These are phyloP conservation scores for Aphaenogaster floridana DNA, from an alignment of 1,140 invertebrate genomes.

Conservation along the genomic window DNA sequence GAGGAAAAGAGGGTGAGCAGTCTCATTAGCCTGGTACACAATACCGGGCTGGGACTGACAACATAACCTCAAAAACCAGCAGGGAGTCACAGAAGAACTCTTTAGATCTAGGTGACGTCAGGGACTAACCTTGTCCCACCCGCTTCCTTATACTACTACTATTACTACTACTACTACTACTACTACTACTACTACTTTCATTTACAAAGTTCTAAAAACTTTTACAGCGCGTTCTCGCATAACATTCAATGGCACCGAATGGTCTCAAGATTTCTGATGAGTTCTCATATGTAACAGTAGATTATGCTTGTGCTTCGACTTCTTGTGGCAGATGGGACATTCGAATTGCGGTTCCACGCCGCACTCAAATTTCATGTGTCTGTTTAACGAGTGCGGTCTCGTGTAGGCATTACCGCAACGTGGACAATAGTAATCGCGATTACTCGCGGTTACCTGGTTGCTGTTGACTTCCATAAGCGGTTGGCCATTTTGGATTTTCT, in stretches of 20 bases:
- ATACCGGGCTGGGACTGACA: no score
- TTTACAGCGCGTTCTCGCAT: background rate
- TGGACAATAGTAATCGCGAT: conserved; percentile 83
- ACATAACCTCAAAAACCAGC: no score
- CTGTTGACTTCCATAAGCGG: conserved; percentile 17
- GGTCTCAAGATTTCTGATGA: conserved; percentile 85
- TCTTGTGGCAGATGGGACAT: conserved; percentile 88
- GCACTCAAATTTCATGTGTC: conserved; percentile 90
- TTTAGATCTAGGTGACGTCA: no score
- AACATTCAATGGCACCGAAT: conserved; percentile 49
- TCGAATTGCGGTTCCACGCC: conserved; percentile 89
- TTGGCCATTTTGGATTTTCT: conserved; percentile 22
- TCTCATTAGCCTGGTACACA: no score
- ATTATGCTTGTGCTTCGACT: conserved; percentile 89
- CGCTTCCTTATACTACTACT: no score
- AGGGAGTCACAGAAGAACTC: no score
- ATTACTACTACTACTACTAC: no score
- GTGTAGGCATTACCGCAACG: conserved; percentile 88
- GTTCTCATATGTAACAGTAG: conserved; percentile 87
- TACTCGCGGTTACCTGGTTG: conserved; percentile 2
- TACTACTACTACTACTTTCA: no score
- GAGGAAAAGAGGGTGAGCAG: no score
- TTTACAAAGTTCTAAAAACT: background rate
- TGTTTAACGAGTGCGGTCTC: conserved; percentile 88
- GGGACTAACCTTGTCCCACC: no score